Percentiles rank a stretch among this genome's conserved stretches.
These are phyloP conservation scores for Drosophila melanosoma DNA, from an alignment of 2,888 invertebrate genomes.

Conservation along the genomic window DNA sequence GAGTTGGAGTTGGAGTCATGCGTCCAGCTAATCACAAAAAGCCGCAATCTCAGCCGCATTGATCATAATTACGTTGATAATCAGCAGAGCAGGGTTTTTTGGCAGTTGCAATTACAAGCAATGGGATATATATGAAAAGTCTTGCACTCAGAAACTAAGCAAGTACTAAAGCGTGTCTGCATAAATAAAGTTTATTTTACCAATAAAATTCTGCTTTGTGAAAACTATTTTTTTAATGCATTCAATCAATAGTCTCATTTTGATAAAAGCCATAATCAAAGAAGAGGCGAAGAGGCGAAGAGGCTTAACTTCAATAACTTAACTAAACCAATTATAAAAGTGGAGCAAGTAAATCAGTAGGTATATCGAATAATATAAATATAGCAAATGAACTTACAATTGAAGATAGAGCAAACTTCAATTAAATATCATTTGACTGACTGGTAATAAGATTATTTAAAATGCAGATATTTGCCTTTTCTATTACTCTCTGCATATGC, in stretches of 20 bases:
- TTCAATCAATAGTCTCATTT: background rate
- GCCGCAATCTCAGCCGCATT: slow-evolving; percentile 29
- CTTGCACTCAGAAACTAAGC: background rate
- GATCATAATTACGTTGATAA: slow-evolving; percentile 37
- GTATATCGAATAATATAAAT: background rate
- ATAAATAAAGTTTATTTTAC: background rate
- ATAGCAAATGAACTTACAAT: background rate
- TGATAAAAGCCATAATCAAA: background rate
- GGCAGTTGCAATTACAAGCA: slow-evolving; percentile 61
- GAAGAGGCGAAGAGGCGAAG: too few species aligned
- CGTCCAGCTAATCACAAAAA: slow-evolving; percentile 43
- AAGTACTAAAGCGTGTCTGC: background rate
- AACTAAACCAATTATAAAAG: too few species aligned
- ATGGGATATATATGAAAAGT: background rate
- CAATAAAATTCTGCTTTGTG: background rate
- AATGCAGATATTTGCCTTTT: background rate
- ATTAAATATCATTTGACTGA: background rate
- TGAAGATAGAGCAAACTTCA: background rate
- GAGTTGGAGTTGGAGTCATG: slow-evolving; percentile 22
- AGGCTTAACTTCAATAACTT: background rate
- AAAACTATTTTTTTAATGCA: background rate
- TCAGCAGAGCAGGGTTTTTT: slow-evolving; percentile 52
- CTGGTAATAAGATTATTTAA: background rate
- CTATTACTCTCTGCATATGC: background rate
- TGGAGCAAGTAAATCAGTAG: background rate